Evolutionary conservation across 2,113 vertebrate species (phyloP).

Genomic region (Semicossyphus pulcher): DNA sequence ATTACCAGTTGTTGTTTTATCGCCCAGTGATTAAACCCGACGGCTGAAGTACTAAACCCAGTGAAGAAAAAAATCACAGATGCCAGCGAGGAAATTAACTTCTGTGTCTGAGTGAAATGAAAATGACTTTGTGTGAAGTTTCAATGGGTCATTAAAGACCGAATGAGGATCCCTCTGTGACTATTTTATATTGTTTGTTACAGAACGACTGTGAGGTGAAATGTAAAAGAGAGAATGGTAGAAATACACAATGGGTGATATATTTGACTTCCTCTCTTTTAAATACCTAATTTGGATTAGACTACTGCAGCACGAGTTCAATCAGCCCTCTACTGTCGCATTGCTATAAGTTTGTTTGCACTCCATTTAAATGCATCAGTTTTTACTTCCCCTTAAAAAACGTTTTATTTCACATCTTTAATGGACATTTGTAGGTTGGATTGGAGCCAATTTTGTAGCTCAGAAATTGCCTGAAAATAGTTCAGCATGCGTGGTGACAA

Average conservation of each 20-base stretch:
- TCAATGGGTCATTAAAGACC: conserved; percentile 2
- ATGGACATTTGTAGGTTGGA: no score
- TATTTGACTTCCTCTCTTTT: not conserved
- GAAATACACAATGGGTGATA: not conserved
- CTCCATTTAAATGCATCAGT: not conserved
- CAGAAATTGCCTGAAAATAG: no score
- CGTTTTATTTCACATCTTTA: not conserved
- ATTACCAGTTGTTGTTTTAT: conserved; percentile 67
- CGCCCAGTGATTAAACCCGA: conserved; percentile 38
- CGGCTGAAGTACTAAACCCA: conserved; percentile 23
- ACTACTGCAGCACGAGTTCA: not conserved
- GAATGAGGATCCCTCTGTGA: not conserved
- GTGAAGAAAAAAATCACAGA: conserved; percentile 14
- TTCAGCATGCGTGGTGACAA: no score
- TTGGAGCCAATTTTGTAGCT: no score
- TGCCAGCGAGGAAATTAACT: conserved; percentile 8
- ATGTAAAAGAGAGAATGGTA: not conserved
- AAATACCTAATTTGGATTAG: not conserved
- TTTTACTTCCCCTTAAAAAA: not conserved
- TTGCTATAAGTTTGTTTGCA: not conserved
- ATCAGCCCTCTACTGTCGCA: not conserved
- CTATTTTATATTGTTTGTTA: not conserved
- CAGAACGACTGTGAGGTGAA: not conserved
- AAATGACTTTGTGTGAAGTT: conserved; percentile 21
- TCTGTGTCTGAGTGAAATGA: not conserved